Evolutionary conservation across 2,888 invertebrate species (phyloP).

Genomic region (Eudasyphora cyanicolor): DNA sequence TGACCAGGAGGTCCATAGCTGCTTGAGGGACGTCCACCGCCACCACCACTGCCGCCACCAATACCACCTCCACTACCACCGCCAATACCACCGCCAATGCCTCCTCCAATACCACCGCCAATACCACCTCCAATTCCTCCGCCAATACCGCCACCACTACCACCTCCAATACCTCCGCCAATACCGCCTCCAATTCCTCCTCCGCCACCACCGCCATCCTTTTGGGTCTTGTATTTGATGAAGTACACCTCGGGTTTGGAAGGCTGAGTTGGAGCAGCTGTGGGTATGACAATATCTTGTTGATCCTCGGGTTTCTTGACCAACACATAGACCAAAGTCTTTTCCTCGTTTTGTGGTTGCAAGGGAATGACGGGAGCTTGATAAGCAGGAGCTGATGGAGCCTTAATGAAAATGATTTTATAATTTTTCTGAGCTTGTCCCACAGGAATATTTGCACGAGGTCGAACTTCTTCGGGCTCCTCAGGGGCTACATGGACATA

Average conservation of each 20-base stretch:
- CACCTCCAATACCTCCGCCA: slow-evolving; percentile 77
- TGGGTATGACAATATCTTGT: too few relatives aligned
- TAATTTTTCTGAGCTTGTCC: not conserved
- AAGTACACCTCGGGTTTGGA: too few relatives aligned
- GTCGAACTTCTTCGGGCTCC: too few relatives aligned
- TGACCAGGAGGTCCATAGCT: not conserved
- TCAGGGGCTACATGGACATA: not conserved
- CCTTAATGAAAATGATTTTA: not conserved
- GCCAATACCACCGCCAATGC: slow-evolving; percentile 72
- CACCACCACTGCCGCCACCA: not conserved
- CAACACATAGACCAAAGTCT: too few relatives aligned
- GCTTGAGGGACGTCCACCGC: not conserved
- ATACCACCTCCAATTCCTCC: slow-evolving; percentile 2
- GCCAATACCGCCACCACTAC: slow-evolving; percentile 66
- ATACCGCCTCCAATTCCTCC: too few relatives aligned
- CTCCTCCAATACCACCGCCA: slow-evolving; percentile 77
- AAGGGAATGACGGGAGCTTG: too few relatives aligned
- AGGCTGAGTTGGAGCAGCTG: too few relatives aligned
- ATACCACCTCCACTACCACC: too few relatives aligned
- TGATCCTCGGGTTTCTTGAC: too few relatives aligned
- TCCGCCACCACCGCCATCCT: too few relatives aligned
- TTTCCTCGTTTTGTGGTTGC: too few relatives aligned
- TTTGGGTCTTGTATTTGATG: too few relatives aligned
- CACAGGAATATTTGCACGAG: not conserved
- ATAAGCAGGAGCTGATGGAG: not conserved